Evolutionary conservation across 2,888 invertebrate species (phyloP), one percentile per base, ranked within the genome.

Genomic region (Eupithecia subfuscata): DNA sequence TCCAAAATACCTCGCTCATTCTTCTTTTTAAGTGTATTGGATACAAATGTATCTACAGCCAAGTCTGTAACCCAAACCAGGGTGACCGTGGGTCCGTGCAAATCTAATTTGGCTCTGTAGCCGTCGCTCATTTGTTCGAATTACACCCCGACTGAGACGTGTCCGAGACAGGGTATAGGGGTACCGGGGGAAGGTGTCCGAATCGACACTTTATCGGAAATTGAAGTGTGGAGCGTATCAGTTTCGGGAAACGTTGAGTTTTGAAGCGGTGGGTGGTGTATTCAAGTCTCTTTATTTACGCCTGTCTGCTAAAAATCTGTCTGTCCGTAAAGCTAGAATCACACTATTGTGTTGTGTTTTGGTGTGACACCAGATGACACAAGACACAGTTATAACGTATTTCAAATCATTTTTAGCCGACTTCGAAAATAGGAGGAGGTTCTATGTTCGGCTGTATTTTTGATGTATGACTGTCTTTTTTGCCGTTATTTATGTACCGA

Each of bases 71-170:
- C 43, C 43, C 22, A 43, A 43, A 43, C 43, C 68, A 22, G 84
- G 77, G 84, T 85, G 85, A 74, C 74, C 77, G 92, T 72, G 75
- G 69, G 78, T 75, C 74, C 73, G 69, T 92, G 91, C 92, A 88
- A 96, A 96, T 96, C 96, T 96, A 96, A 96, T 96, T 96, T 96
- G 95, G 95, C 95, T 95, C 94, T 92, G 92, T 93, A 93, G 95
- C 93, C 94, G 91, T 92, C 93, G 95, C 95, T 96, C 96, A 96
- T 96, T 96, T 96, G 96, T 96, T 95, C 96, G 85, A 84, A 88
- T 88, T 88, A 88, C 85, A 83, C 84, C 84, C 60, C 83, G 77
- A 78, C 84, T 75, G 82, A 85, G 86, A 86, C 86, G 84, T 82
- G 85, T 79, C 80, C 82, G 83, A 77, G 80, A 75, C 78, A 77